Evolutionary conservation across 2,888 invertebrate genomes (phyloP), one percentile per base, ranked within the genome.

Genomic region (Drosophila melanosoma): DNA sequence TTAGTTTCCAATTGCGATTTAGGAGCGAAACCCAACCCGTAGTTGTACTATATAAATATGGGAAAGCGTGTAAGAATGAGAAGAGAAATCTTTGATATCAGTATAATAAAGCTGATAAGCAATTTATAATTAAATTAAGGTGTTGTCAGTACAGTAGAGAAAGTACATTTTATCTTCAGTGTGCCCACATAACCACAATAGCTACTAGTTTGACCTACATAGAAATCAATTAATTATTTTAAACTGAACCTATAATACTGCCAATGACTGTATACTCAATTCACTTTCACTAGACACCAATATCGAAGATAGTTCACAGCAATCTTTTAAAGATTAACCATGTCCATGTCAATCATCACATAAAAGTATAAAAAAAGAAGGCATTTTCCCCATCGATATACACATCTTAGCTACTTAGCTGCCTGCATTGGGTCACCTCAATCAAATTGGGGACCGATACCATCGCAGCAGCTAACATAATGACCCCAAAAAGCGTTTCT

Each of bases 401-500:
- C 45, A 68, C 20, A 51, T 64, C 66, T 40, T 5, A 56, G 45
- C 69, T 68, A 66, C 69, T 77, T 79, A 71, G 54, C 66, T 33
- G 12, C 20, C 56, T 35, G 10, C 42, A 36, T 61, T 20, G 73
- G 59, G 49, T 61, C 73, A 76, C 81, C 83, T 76, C 68, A 84
- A 81, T 88, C 70, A 60, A 69, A 71, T 66, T 58, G 40, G 66
- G 48, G 20, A 74, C 64, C 57, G 69, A 56, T 57, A 38, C 63
- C 64, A 57, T 54, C 60, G 62, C 81, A 66, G 71, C 75, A 63
- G 58, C 76, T 38, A 76, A 67, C 75, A 74, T 87, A 84, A 87
- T 85, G 85, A 89, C 87, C 85, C 82, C 65, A 83, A 89, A 87
- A 88, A 82, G 73, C 61, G 64, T 62, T 82, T 72, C 89, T 87